Conservation (phyloP, 2,113 vertebrate species). For the Chamaetylas fuelleborni region DNA sequence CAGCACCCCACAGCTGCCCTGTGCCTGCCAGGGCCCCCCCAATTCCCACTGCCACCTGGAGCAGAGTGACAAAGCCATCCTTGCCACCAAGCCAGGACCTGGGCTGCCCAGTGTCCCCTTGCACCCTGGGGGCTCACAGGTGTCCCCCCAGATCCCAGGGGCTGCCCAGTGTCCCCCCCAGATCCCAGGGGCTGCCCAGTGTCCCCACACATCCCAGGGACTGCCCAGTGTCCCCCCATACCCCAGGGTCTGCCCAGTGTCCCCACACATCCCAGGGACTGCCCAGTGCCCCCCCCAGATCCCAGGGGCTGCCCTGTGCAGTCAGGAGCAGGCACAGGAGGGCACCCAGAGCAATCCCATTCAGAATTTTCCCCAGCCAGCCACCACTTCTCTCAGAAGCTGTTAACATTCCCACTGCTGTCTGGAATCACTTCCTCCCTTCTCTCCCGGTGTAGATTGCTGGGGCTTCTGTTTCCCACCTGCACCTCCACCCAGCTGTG, state of each 20-base stretch:
- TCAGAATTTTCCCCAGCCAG: background rate
- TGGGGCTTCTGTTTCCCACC: slow-evolving; percentile 5
- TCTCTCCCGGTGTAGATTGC: background rate
- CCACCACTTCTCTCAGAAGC: background rate
- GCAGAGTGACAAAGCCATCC: background rate
- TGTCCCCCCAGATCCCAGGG: too few relatives aligned
- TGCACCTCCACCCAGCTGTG: slow-evolving; percentile 46
- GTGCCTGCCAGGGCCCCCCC: background rate
- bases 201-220: too few relatives aligned
- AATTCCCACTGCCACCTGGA: background rate
- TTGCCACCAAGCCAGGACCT: background rate
- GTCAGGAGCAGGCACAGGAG: background rate
- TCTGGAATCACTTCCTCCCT: slow-evolving; percentile 13
- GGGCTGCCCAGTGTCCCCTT: background rate
- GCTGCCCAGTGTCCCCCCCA: too few relatives aligned
- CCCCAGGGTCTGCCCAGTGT: too few relatives aligned
- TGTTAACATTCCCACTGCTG: background rate
- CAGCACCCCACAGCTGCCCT: background rate
- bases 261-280: too few relatives aligned
- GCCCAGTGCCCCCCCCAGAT: too few relatives aligned
- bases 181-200: too few relatives aligned
- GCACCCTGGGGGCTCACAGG: too few relatives aligned
- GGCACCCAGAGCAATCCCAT: background rate
- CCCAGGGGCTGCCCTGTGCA: background rate
- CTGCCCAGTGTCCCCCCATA: too few relatives aligned